Evolutionary conservation across 2,888 invertebrate genomes (phyloP).

Genomic region (Hyposoter didymator): DNA sequence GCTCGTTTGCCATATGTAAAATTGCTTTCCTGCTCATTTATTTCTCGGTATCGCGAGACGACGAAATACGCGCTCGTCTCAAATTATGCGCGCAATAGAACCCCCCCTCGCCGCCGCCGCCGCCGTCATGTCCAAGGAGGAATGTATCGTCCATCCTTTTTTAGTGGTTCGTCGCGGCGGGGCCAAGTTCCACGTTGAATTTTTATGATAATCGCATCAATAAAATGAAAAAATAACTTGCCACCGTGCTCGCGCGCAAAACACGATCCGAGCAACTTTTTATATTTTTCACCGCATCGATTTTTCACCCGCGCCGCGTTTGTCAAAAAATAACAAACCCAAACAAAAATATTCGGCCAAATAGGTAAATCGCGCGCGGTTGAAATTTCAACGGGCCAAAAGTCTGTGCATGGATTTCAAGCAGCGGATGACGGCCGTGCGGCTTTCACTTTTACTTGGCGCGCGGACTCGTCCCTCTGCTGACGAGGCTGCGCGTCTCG

Average conservation of each 20-base stretch:
- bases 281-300: background rate
- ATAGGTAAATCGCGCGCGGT: slow-evolving; percentile 20
- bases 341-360: too few relatives aligned
- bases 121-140: background rate
- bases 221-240: background rate
- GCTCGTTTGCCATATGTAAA: slow-evolving; percentile 59
- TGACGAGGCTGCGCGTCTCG: slow-evolving; percentile 11
- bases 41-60: slow-evolving; percentile 64
- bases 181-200: background rate
- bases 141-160: background rate
- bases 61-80: slow-evolving; percentile 15
- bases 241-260: background rate
- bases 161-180: background rate
- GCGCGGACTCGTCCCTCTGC: slow-evolving; percentile 35
- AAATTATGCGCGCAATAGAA: too few relatives aligned
- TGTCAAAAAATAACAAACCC: too few relatives aligned
- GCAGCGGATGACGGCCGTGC: slow-evolving; percentile 30
- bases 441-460: slow-evolving; percentile 61
- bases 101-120: too few relatives aligned
- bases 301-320: too few relatives aligned
- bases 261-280: background rate
- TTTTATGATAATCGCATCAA: slow-evolving; percentile 8
- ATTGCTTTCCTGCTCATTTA: slow-evolving; percentile 68
- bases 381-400: slow-evolving; percentile 55
- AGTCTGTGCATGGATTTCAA: slow-evolving; percentile 26